Percentiles rank a stretch among this genome's conserved stretches.
Conservation (phyloP, 35 echinoderm and acorn worm species). For the Strongylocentrotus purpuratus region DNA sequence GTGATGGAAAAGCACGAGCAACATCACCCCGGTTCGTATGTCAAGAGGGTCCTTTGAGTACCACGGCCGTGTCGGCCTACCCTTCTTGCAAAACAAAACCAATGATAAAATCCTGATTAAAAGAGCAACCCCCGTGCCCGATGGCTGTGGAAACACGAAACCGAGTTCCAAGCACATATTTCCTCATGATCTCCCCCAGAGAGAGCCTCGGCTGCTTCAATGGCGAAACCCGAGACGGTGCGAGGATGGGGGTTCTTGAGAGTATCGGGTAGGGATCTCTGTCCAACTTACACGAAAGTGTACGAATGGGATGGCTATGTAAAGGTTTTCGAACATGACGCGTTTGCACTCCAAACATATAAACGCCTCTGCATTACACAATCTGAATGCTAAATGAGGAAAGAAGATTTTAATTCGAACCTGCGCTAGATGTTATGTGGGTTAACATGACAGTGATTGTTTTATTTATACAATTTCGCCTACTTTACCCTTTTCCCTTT, state of each 20-base stretch:
- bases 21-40: background rate
- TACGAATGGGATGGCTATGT: background rate
- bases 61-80: background rate
- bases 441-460: background rate
- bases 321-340: background rate
- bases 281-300: background rate
- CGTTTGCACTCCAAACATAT: background rate
- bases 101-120: conserved; percentile 6
- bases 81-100: background rate
- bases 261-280: background rate
- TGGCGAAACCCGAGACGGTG: background rate
- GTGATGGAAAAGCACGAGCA: background rate
- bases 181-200: background rate
- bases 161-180: background rate
- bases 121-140: background rate
- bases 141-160: background rate
- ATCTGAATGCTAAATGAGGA: background rate
- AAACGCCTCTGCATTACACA: background rate
- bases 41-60: background rate
- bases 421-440: too few relatives aligned
- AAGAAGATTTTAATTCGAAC: background rate
- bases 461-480: background rate
- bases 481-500: too few relatives aligned
- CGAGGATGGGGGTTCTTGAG: background rate
- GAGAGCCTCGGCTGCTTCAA: background rate